Evolutionary conservation across 1,140 invertebrate genomes (phyloP).

Genomic region (Drosophila mojavensis): DNA sequence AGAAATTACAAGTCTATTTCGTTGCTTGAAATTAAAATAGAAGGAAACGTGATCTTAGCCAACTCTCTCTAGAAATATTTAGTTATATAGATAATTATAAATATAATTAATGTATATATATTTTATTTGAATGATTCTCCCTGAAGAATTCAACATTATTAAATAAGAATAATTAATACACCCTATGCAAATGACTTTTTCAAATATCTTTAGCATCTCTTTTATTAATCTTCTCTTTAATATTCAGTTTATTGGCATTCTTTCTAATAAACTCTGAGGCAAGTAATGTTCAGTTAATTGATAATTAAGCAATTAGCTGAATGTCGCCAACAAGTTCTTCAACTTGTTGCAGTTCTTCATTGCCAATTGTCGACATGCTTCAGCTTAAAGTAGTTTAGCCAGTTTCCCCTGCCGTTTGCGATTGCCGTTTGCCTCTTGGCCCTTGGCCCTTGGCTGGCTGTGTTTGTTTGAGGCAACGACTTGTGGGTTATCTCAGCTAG

Average conservation of each 20-base stretch:
- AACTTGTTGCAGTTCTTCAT: constrained; percentile 33
- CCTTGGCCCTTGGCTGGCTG: background rate
- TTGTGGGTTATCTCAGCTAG: background rate
- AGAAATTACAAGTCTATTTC: too few species aligned
- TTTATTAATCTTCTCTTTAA: background rate
- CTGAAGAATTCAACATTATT: too few species aligned
- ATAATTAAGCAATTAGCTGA: constrained; percentile 14
- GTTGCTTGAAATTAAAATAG: too few species aligned
- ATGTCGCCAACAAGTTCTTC: constrained; percentile 26
- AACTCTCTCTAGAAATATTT: too few species aligned
- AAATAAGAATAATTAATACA: background rate
- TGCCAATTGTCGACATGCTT: constrained; percentile 18
- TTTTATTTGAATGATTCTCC: background rate
- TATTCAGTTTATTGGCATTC: background rate
- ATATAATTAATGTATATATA: background rate
- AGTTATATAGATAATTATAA: too few species aligned
- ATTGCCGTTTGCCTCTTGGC: too few species aligned
- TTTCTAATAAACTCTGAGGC: background rate
- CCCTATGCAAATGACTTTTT: background rate
- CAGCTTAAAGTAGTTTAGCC: constrained; percentile 9
- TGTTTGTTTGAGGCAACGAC: constrained; percentile 15
- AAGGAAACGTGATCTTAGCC: too few species aligned
- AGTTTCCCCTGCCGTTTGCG: background rate
- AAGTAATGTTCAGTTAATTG: constrained; percentile 11
- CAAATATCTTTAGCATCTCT: background rate